Evolutionary conservation across 2,888 invertebrate species (phyloP).

Genomic region (Synergus gifuensis): DNA sequence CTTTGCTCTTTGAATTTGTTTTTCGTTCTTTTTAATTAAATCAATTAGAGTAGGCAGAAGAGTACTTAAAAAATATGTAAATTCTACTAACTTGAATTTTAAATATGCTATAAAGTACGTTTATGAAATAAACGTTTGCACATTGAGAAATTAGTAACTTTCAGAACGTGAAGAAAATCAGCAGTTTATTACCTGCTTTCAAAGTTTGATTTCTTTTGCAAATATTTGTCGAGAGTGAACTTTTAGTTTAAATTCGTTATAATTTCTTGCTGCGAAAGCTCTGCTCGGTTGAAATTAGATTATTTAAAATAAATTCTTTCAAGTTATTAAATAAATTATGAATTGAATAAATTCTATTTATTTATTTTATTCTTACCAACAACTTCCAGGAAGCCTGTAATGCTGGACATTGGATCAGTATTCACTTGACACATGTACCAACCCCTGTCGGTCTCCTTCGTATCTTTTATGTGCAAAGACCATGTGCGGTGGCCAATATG

Average conservation of each 20-base stretch:
- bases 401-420: slow-evolving; percentile 80
- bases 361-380: slow-evolving; percentile 74
- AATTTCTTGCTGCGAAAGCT: neutral
- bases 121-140: neutral
- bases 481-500: slow-evolving; percentile 78
- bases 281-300: neutral
- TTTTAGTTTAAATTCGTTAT: neutral
- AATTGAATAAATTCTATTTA: neutral
- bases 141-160: neutral
- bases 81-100: no score
- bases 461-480: slow-evolving; percentile 79
- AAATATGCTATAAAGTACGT: no score
- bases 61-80: no score
- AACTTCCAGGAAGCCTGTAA: slow-evolving; percentile 79
- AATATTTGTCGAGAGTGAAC: neutral
- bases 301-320: neutral
- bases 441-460: slow-evolving; percentile 78
- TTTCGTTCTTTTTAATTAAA: no score
- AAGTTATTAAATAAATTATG: no score
- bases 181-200: neutral
- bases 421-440: slow-evolving; percentile 78
- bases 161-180: neutral
- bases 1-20: no score
- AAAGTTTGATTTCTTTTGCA: neutral
- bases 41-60: no score